phyloP scores from a whole-genome alignment of 2,888 invertebrate genomes.

The Diplazon laetatorius region DNA sequence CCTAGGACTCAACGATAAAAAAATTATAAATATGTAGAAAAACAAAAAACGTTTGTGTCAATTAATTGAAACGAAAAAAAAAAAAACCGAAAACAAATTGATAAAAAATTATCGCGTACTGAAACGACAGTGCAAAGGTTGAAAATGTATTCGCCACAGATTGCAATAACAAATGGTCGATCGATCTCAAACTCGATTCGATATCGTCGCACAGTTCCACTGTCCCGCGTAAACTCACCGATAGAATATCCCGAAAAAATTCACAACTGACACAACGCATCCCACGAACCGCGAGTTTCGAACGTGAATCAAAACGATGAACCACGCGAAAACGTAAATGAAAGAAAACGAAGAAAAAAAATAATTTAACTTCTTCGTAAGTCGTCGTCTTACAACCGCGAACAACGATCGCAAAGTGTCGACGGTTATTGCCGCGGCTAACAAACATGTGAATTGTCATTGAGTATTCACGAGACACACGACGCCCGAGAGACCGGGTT shows the following conservation, averaged over 20 bases:
- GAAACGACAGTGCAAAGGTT: too few species aligned
- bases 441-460: conserved; percentile 60
- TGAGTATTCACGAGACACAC: conserved; percentile 69
- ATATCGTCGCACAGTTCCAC: neutral
- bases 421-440: conserved; percentile 45
- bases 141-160: neutral
- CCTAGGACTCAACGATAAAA: neutral
- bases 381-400: conserved; percentile 45
- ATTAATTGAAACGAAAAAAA: too few species aligned
- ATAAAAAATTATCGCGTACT: too few species aligned
- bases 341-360: conserved; percentile 57
- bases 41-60: too few species aligned
- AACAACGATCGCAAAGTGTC: conserved; percentile 55
- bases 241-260: conserved; percentile 63
- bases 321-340: too few species aligned
- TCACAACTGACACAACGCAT: conserved; percentile 67
- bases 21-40: too few species aligned
- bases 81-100: too few species aligned
- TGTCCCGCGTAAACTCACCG: conserved; percentile 65
- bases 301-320: conserved; percentile 19
- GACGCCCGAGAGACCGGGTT: conserved; percentile 54
- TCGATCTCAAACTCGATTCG: too few species aligned
- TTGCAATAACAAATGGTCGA: too few species aligned
- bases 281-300: conserved; percentile 29
- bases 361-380: conserved; percentile 58